Evolutionary conservation across 2,797 vertebrate species (phyloP), one percentile per base, ranked within the genome.

Genomic region (Acanthurus leucopareius): DNA sequence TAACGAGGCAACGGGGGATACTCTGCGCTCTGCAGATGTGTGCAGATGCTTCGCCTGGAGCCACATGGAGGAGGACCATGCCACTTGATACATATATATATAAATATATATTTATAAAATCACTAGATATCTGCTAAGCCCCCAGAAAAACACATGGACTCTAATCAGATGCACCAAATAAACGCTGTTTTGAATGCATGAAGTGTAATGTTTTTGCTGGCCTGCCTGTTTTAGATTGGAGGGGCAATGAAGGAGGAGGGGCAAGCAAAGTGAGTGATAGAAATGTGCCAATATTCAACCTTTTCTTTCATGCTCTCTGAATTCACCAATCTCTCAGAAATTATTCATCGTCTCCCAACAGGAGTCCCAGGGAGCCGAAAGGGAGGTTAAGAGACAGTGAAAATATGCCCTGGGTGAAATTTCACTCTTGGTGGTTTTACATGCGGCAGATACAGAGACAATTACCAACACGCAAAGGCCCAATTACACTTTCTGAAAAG

Each of bases 1-100:
- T 95, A 95, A 95, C 88, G 89, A 94, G 94, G 87, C 94, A 89
- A 86, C 67, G 44, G 93, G 93, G 94, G 92, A 93, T 93, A 90
- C 78, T 83, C 64, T 28, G 66, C 77, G 44, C 80, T 74, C 84
- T 88, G 89, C 91, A 93, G 91, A 92, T 93, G 94, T 90, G 89
- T 88, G 86, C 92, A 93, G 92, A 93, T 94, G 93, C 88, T 89
- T 73, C 1, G 87, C 93, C 89, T 72, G 68, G 80, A 91, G 94
- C 93, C 88, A 84, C 89, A 80, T 77, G 67, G 81, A 90, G 35
- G 75, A 88, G 88, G 87, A 88, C 83, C 80, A 76, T 20, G 70
- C 52, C 75, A 75, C 82, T 89, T 87, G 79, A 87, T 77, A 87
- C 80, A 88, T 85, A 80, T 78, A 76, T 40, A 40, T 40, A 40